These are phyloP conservation scores for Chiloscyllium punctatum DNA, from an alignment of 2,797 vertebrate genomes.

Conservation along the genomic window DNA sequence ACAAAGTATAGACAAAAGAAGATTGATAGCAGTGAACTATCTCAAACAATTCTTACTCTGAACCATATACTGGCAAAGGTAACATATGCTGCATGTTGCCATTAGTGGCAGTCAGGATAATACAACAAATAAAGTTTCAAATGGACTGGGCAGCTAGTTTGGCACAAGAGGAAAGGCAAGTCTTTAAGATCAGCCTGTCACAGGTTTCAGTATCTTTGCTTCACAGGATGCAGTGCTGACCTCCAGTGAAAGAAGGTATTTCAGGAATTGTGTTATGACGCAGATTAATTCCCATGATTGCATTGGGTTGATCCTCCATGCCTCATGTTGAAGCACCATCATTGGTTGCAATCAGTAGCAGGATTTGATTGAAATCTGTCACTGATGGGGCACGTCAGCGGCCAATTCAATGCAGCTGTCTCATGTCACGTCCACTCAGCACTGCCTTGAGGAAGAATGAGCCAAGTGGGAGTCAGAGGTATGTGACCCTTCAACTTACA, in stretches of 20 bases:
- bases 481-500: background rate
- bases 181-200: background rate
- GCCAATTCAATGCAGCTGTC: conserved; percentile 8
- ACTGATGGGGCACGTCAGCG: background rate
- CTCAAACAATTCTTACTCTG: too few relatives aligned
- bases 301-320: background rate
- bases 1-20: too few relatives aligned
- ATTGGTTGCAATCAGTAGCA: background rate
- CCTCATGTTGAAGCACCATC: background rate
- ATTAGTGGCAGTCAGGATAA: too few relatives aligned
- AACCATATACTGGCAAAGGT: too few relatives aligned
- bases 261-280: background rate
- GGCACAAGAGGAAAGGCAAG: background rate
- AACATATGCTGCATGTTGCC: too few relatives aligned
- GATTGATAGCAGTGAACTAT: too few relatives aligned
- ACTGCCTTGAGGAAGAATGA: background rate
- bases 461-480: background rate
- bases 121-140: background rate
- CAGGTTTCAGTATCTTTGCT: background rate
- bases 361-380: background rate
- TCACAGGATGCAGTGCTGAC: background rate
- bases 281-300: background rate
- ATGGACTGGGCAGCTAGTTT: background rate
- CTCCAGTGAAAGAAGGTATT: background rate
- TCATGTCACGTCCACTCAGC: background rate